These are phyloP conservation scores for Liolophura sinensis DNA, from an alignment of 1,140 invertebrate species.

Conservation along the genomic window DNA sequence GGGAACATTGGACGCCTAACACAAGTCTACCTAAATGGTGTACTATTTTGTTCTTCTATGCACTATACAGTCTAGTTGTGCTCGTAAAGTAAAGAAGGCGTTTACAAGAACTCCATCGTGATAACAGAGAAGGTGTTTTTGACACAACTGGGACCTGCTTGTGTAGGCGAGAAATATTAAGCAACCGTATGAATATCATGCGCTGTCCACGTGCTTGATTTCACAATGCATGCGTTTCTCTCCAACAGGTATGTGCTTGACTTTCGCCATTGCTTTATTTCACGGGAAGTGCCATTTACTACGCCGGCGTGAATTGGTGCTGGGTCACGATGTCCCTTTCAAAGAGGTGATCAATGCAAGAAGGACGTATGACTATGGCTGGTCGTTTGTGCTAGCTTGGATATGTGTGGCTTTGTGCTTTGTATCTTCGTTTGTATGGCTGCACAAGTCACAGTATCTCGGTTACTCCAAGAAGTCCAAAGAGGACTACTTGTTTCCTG, in stretches of 20 bases:
- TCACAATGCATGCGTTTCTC: background rate
- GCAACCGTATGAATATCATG: background rate
- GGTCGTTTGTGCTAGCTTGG: conserved; percentile 50
- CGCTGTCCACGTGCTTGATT: background rate
- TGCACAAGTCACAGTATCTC: conserved; percentile 38
- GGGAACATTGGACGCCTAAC: too few relatives aligned
- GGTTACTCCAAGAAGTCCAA: background rate
- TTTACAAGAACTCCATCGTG: too few relatives aligned
- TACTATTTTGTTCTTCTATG: too few relatives aligned
- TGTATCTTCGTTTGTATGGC: conserved; percentile 39
- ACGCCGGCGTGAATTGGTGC: conserved; percentile 32
- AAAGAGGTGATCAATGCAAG: conserved; percentile 33
- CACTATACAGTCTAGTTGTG: too few relatives aligned
- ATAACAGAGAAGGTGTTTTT: too few relatives aligned
- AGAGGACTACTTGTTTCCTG: background rate
- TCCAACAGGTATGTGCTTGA: conserved; percentile 34
- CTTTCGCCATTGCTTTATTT: conserved; percentile 42
- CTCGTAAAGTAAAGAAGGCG: too few relatives aligned
- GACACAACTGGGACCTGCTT: too few relatives aligned
- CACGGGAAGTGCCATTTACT: conserved; percentile 47
- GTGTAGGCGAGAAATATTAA: too few relatives aligned
- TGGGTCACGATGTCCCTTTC: conserved; percentile 31
- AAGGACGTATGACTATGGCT: conserved; percentile 38
- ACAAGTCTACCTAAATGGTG: too few relatives aligned
- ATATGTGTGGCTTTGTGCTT: conserved; percentile 46